A percentile compares a stretch with the other conserved stretches of the same genome.
phyloP scores from a whole-genome alignment of 2,113 vertebrate genomes.

The Sarotherodon lohbergeri region DNA sequence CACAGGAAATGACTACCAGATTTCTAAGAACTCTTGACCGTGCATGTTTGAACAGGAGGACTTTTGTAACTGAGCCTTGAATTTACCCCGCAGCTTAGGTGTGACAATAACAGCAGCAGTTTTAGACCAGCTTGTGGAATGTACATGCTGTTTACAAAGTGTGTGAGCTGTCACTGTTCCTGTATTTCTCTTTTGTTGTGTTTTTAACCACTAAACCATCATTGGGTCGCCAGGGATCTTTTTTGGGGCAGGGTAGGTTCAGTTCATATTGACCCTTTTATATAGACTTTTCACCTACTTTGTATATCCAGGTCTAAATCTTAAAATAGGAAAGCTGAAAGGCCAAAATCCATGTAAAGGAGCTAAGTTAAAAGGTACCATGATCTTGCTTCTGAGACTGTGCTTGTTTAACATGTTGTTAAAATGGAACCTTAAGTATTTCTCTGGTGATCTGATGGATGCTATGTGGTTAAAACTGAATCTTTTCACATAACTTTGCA shows the following conservation, averaged over 20 bases:
- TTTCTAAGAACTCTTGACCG: not conserved
- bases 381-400: not conserved
- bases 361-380: not conserved
- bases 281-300: not conserved
- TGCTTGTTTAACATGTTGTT: not conserved
- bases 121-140: not conserved
- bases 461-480: not conserved
- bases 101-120: not conserved
- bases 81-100: conserved; percentile 3
- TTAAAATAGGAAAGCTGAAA: not conserved
- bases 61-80: not conserved
- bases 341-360: not conserved
- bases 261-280: not conserved
- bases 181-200: not conserved
- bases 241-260: not conserved
- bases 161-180: not conserved
- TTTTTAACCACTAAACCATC: not conserved
- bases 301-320: not conserved
- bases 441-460: not conserved
- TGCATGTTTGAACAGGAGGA: conserved; percentile 2
- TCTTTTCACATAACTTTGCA: not conserved
- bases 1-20: not conserved
- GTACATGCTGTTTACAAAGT: not conserved
- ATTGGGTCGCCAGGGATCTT: not conserved
- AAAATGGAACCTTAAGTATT: not conserved